A percentile compares a stretch with the other conserved stretches of the same genome.
phyloP scores from a whole-genome alignment of 2,113 vertebrate species.

The Tachysurus vachellii region DNA sequence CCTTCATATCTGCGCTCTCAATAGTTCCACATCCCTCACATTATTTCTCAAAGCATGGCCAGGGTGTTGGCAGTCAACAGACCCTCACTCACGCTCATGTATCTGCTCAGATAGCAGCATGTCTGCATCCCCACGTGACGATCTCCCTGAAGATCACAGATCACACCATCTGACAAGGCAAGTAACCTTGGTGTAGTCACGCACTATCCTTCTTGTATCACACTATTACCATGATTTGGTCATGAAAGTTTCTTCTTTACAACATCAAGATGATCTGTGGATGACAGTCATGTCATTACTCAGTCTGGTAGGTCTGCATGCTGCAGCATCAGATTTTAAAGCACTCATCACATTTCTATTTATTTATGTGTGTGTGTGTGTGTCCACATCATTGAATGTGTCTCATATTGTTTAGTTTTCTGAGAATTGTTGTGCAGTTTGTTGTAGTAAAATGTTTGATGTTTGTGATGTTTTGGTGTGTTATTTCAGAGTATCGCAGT shows the following conservation, averaged over 20 bases:
- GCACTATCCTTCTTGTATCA: background rate
- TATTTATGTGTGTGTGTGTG: background rate
- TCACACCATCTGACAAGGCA: background rate
- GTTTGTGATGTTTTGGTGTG: background rate
- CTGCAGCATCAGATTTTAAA: background rate
- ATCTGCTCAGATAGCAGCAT: too few relatives aligned
- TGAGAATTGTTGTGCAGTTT: background rate
- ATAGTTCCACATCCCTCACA: background rate
- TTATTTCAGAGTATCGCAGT: constrained; percentile 69
- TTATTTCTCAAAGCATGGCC: background rate
- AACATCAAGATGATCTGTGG: background rate
- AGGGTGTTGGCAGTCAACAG: background rate
- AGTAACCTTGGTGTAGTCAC: background rate
- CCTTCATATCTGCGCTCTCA: background rate
- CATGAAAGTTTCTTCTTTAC: background rate
- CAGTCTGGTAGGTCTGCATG: background rate
- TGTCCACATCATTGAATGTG: background rate
- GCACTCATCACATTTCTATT: background rate
- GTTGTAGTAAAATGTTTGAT: background rate
- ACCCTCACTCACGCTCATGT: background rate
- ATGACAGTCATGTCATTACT: background rate
- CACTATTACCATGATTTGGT: background rate
- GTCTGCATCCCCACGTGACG: background rate
- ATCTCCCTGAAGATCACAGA: background rate
- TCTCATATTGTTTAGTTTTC: background rate